Conservation (phyloP, 2,113 vertebrate genomes). For the Eurypyga helias region DNA sequence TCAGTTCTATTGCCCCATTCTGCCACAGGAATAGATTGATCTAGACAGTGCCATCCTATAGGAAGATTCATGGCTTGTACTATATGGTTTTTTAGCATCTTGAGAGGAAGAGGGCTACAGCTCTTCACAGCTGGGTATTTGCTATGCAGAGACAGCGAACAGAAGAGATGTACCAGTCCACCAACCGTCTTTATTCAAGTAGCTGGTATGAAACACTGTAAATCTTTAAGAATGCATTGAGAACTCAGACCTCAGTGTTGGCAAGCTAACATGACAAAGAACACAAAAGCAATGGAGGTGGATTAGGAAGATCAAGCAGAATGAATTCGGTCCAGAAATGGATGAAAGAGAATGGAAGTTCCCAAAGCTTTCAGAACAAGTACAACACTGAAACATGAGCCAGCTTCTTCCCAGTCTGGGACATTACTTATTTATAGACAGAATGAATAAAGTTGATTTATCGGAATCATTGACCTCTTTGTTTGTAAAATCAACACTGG, state of each 20-base stretch:
- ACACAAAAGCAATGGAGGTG: not conserved
- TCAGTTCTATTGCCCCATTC: not conserved
- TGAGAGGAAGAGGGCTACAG: not conserved
- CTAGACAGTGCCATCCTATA: not conserved
- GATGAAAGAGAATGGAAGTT: constrained; percentile 26
- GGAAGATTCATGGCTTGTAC: not conserved
- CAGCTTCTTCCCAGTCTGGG: constrained; percentile 14
- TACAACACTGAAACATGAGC: not conserved
- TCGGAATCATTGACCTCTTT: not conserved
- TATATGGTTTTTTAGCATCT: not conserved
- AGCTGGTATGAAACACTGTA: not conserved
- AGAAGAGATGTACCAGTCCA: not conserved
- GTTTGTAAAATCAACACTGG: constrained; percentile 27
- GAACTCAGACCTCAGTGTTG: not conserved
- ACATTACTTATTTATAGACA: constrained; percentile 43
- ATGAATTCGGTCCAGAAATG: not conserved
- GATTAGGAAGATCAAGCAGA: constrained; percentile 27
- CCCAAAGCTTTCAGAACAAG: constrained; percentile 11
- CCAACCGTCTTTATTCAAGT: not conserved
- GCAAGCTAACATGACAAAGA: not conserved
- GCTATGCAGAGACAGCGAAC: not conserved
- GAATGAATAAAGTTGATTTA: constrained; percentile 46
- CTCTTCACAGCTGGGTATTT: not conserved
- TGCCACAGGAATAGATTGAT: not conserved
- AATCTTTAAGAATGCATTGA: not conserved